Conservation (phyloP, 2,113 vertebrate species). For the Actenoides hombroni region DNA sequence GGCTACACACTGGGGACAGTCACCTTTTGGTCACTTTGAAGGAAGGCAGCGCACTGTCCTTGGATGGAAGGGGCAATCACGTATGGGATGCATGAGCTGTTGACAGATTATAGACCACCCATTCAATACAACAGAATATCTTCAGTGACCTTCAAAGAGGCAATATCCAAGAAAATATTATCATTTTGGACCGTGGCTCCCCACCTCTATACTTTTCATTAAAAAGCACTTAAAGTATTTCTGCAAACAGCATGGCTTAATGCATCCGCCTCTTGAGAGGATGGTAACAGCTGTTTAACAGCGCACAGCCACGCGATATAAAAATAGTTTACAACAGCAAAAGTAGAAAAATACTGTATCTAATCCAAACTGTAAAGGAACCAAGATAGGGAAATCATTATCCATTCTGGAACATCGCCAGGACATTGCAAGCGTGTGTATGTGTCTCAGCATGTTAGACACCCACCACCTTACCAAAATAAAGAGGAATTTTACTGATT, state of each 20-base stretch:
- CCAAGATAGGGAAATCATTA: not conserved
- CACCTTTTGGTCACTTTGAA: accelerated
- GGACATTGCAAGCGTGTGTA: accelerated
- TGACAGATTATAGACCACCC: not conserved
- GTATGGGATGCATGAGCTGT: accelerated
- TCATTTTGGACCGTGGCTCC: not conserved
- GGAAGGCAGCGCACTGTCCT: not conserved
- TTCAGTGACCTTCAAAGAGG: not conserved
- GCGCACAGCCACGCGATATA: not conserved
- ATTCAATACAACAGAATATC: not conserved
- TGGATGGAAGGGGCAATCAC: not conserved
- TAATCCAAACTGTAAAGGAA: constrained; percentile 7
- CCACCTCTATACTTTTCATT: not conserved
- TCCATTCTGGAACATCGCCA: not conserved
- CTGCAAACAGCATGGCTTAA: not conserved
- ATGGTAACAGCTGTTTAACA: not conserved
- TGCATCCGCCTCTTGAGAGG: not conserved
- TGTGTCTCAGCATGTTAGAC: not conserved
- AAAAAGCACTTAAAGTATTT: not conserved
- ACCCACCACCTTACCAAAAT: not conserved
- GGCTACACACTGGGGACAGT: not conserved
- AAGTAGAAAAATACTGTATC: not conserved
- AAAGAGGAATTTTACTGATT: not conserved
- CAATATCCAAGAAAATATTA: not conserved
- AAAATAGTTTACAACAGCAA: not conserved